Conservation (phyloP, 1,140 invertebrate species). For the Diorhabda elongata region DNA sequence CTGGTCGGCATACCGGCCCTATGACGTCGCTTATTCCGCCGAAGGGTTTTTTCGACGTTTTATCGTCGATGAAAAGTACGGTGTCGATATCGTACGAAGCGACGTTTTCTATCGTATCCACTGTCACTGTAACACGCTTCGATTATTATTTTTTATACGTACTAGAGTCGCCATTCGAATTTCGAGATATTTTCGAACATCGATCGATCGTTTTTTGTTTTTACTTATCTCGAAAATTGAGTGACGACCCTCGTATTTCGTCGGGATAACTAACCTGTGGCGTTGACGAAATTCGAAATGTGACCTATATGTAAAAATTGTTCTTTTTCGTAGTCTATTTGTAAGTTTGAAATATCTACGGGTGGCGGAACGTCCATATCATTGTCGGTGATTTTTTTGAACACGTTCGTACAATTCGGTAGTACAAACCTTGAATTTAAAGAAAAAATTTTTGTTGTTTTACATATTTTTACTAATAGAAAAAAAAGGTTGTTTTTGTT, state of each 20-base stretch:
- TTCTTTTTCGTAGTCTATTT: slow-evolving; percentile 71
- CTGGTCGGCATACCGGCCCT: slow-evolving; percentile 56
- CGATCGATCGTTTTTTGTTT: no score
- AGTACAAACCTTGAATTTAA: neutral
- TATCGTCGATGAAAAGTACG: slow-evolving; percentile 64
- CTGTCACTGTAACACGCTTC: slow-evolving; percentile 58
- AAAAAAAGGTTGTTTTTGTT: neutral
- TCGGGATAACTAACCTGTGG: slow-evolving; percentile 54
- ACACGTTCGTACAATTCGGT: neutral
- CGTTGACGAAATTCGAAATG: slow-evolving; percentile 61
- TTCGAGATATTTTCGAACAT: slow-evolving; percentile 9
- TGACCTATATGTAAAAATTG: slow-evolving; percentile 71
- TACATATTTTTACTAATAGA: neutral
- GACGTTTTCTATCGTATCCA: slow-evolving; percentile 62
- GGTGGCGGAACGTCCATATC: slow-evolving; percentile 59
- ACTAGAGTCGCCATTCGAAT: neutral
- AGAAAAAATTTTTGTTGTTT: neutral
- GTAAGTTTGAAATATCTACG: slow-evolving; percentile 61
- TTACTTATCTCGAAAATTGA: no score
- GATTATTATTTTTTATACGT: neutral
- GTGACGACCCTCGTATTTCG: no score
- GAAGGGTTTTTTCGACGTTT: slow-evolving; percentile 60
- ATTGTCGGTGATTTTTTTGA: neutral
- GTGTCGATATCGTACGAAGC: slow-evolving; percentile 80
- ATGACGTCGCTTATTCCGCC: slow-evolving; percentile 88